phyloP scores from a whole-genome alignment of 2,888 invertebrate genomes.

The Athetis lepigone region DNA sequence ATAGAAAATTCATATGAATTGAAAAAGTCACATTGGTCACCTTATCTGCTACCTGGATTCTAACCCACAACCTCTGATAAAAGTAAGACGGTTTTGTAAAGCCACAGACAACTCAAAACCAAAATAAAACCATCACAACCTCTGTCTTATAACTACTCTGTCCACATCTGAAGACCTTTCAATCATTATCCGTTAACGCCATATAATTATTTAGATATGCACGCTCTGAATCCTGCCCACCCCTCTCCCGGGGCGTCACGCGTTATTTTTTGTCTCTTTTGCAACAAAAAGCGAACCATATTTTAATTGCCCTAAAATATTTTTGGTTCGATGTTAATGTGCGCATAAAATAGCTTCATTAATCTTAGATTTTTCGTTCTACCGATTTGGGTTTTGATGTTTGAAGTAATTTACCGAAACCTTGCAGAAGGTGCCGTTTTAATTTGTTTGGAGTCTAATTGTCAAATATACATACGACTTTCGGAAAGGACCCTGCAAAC shows the following conservation, averaged over 20 bases:
- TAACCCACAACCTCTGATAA: no score
- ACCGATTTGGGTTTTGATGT: conserved; percentile 8
- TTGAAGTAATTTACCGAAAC: conserved; percentile 1
- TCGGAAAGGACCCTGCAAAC: conserved; percentile 3
- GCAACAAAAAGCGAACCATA: conserved; percentile 69
- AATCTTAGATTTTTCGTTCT: conserved; percentile 47
- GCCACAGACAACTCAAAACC: not conserved
- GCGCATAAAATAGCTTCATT: conserved; percentile 62
- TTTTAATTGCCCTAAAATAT: conserved; percentile 86
- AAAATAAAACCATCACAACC: not conserved
- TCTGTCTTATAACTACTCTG: conserved; percentile 67
- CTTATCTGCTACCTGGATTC: no score
- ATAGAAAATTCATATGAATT: no score
- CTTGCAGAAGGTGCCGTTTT: not conserved
- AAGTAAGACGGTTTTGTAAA: no score
- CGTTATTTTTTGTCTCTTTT: conserved; percentile 68
- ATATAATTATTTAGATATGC: conserved; percentile 89
- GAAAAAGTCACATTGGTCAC: no score
- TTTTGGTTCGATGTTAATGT: conserved; percentile 62
- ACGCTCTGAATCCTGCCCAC: conserved; percentile 79
- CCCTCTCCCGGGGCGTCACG: conserved; percentile 78
- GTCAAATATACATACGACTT: no score
- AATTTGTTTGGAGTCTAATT: not conserved
- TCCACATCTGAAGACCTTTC: conserved; percentile 82
- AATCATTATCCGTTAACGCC: conserved; percentile 85